A percentile compares a stretch with the other conserved stretches of the same genome.
phyloP scores from a whole-genome alignment of 2,113 vertebrate species.

The Cariama cristata region DNA sequence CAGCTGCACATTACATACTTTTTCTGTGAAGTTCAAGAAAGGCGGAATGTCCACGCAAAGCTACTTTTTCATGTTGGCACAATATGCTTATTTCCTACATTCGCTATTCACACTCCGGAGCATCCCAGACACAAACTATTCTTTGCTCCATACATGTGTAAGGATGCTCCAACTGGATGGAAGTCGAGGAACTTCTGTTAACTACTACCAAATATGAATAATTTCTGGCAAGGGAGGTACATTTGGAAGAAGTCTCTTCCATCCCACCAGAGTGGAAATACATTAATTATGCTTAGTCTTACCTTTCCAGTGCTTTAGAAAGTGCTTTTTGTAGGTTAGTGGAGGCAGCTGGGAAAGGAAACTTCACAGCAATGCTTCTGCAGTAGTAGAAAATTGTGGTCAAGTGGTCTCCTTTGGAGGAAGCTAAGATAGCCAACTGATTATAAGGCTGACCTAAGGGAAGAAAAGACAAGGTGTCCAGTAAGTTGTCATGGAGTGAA shows the following conservation, averaged over 20 bases:
- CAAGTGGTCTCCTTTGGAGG: slow-evolving; percentile 98
- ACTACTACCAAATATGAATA: not conserved
- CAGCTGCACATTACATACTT: not conserved
- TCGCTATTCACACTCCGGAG: not conserved
- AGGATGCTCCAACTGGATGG: not conserved
- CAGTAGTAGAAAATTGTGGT: slow-evolving; percentile 99
- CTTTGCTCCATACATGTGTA: not conserved
- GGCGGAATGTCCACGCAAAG: not conserved
- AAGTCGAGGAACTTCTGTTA: not conserved
- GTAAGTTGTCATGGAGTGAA: not conserved
- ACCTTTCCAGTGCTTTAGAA: slow-evolving; percentile 99
- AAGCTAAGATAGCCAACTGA: slow-evolving; percentile 98
- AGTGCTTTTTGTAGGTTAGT: slow-evolving; percentile 99
- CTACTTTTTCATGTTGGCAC: not conserved
- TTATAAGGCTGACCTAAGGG: slow-evolving; percentile 96
- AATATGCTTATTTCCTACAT: not conserved
- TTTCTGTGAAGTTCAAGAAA: not conserved
- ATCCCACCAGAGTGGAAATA: not conserved
- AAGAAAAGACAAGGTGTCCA: not conserved
- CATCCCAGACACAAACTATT: not conserved
- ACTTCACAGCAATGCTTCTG: slow-evolving; percentile 99
- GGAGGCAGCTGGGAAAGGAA: slow-evolving; percentile 98
- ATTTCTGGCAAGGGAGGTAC: not conserved
- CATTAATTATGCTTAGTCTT: not conserved
- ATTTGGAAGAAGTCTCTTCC: not conserved